Base-by-base conservation (phyloP, 2,113 vertebrate genomes). In the Hirundichthys speculiger region DNA sequence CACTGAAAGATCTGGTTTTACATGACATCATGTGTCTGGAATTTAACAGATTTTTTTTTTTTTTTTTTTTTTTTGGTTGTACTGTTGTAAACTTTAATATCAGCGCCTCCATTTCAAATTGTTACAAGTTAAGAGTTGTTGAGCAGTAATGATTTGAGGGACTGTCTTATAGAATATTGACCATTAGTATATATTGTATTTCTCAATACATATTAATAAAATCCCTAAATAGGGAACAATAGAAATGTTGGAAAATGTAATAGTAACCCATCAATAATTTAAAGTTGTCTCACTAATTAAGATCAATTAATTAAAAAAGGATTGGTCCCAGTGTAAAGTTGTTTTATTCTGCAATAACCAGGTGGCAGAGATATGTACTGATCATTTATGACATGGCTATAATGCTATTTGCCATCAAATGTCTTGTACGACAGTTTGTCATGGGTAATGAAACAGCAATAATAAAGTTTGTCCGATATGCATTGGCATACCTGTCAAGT, bases 371-470 rank as follows among this genome's bases (percentile, higher is more conserved):
- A 61, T n/a, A 8, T 71, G 21, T n/a, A n/a, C 27, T 3, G 9
- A 46, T 0, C 8, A 1, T 58, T 34, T 20, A 30, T 63, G n/a
- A 2, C 1, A 41, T 42, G 38, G 27, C n/a, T 27, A 39, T 55
- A 46, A 22, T 69, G 51, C 47, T 53, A 45, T 53, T 68, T 69
- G 59, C 55, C 76, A 79, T 41, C 79, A 79, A 83, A 79, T 59
- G 83, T 79, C 69, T 59, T 41, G 19, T 46, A 42, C 15, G 62
- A 43, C 12, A 16, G 24, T 68, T 75, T 80, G 25, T 62, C 30
- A 43, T 22, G 3, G 69, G 53, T 45, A 53, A 13, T 24, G 73
- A 80, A 59, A 62, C 24, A 13, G 20, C 49, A 50, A n/a, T n/a
- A n/a, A n/a, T n/a, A n/a, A n/a, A n/a, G n/a, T n/a, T n/a, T 69